These are phyloP conservation scores for Rhegmatorhina hoffmannsi DNA, from an alignment of 2,113 vertebrate genomes.

Conservation along the genomic window DNA sequence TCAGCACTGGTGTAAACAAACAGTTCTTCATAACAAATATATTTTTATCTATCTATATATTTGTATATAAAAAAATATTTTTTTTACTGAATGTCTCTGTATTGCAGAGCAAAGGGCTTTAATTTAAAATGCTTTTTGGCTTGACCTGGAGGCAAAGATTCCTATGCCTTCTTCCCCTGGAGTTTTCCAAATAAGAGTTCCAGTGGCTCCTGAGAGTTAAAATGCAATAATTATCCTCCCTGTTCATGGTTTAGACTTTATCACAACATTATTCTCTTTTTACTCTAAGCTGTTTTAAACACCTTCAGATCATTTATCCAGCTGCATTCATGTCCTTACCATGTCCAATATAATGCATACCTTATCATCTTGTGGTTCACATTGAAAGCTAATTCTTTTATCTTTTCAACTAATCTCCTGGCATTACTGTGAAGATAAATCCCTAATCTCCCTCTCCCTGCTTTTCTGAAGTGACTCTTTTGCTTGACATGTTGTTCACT, in stretches of 20 bases:
- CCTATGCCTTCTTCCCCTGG: background rate
- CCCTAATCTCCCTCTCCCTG: constrained; percentile 60
- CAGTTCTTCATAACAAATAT: background rate
- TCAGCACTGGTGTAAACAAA: background rate
- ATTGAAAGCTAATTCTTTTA: constrained; percentile 68
- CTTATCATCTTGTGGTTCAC: constrained; percentile 64
- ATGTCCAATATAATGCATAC: constrained; percentile 62
- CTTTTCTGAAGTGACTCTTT: constrained; percentile 68
- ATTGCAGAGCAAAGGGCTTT: background rate
- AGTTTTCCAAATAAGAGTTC: constrained; percentile 32
- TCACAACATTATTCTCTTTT: constrained; percentile 64
- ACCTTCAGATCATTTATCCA: constrained; percentile 65
- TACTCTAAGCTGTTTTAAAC: constrained; percentile 68
- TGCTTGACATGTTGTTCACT: constrained; percentile 59
- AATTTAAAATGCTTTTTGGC: background rate
- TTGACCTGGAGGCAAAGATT: constrained; percentile 21
- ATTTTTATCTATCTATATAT: background rate
- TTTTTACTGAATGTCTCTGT: background rate
- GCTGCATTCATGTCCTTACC: constrained; percentile 62
- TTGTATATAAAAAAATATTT: background rate
- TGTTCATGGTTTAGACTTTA: constrained; percentile 57
- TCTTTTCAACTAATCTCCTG: constrained; percentile 68
- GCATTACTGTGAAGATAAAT: constrained; percentile 69
- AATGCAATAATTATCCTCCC: constrained; percentile 60
- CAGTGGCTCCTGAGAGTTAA: constrained; percentile 37